Base-by-base conservation (phyloP, 2,888 invertebrate species). In the Agrochola macilenta region DNA sequence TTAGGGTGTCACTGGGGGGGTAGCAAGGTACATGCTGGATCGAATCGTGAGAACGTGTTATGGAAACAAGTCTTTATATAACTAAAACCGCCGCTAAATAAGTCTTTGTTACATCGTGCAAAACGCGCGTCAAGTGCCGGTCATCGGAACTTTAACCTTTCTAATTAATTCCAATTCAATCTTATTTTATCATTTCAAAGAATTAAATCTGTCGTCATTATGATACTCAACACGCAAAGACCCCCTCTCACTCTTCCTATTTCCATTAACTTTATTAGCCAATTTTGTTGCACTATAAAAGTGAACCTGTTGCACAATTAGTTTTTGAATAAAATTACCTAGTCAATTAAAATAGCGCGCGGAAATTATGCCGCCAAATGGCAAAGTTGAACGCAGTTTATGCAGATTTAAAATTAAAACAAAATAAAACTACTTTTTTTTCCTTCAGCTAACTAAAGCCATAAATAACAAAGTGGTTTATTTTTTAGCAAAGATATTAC, bases 111-210 rank as follows among this genome's bases (percentile, higher is more conserved):
- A 66, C 4, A 43, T 4, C 26, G 80, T 68, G 49, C 61, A 63
- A 61, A 71, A 68, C 26, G 39, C 43, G 39, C 77, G 14, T 35
- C 43, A 58, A 63, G 52, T 43, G 65, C 39, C 60, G 71, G 71
- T 81, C 82, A 82, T 66, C 49, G 43, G 68, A 79, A 69, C 74
- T 74, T 52, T 81, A 79, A 83, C 74, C 83, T 81, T 81, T 82
- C 66, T 74, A 81, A 81, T 83, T 78, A 74, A 83, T 81, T 79
- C 52, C 79, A 81, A 83, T 83, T 81, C 74, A 83, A 66, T 83
- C 65, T 77, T 70, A 83, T 70, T 61, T 82, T 83, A 78, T 83
- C 69, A 69, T 78, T 78, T 69, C 49, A 39, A 43, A 66, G 70
- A 82, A 69, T 78, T 43, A 58, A 70, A 79, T 79, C 43, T 72